Evolutionary conservation across 1,140 invertebrate genomes (phyloP), one percentile per base, ranked within the genome.

Genomic region (Calliphora vicina): DNA sequence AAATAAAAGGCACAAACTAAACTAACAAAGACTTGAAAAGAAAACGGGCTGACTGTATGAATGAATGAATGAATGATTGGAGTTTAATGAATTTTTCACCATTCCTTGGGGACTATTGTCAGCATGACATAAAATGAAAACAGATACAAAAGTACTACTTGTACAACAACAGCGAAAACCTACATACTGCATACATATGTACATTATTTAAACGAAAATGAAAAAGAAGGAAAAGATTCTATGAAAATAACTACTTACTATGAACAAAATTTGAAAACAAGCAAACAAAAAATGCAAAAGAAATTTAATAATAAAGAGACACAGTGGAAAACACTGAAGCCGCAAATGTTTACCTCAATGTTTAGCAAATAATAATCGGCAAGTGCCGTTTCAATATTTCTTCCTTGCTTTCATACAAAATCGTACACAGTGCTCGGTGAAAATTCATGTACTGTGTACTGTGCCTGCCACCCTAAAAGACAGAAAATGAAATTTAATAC

Each of bases 331-430:
- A 43, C 23, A 78, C 74, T 78, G 74, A 78, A 78, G 74, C 74
- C 74, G 74, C 74, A 78, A 78, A 78, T 78, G 74, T 78, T 78
- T 78, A 78, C 74, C 74, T 78, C 74, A 78, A 78, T 78, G 74
- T 45, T 78, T 78, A 78, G 74, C 74, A 78, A n/a, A 78, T 67
- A 45, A 78, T 78, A 78, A 78, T 78, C 74, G 74, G 35, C 74
- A 78, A 78, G 74, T 78, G 74, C 35, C 74, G 74, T 43, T 78
- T n/a, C 27, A 23, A 10, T 23, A 23, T 67, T 78, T 26, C 73
- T 42, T 78, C 20, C 73, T 17, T 42, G 2, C 17, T n/a, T 42
- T n/a, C 3, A 23, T 10, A 67, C 57, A 67, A 17, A 57, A 57
- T 10, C 50, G 17, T 10, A 57, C 12, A 61, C n/a, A n/a, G n/a